A percentile compares a stretch with the other conserved stretches of the same genome.
Evolutionary conservation across 2,113 vertebrate species (phyloP).

Genomic region (Callithrix jacchus): DNA sequence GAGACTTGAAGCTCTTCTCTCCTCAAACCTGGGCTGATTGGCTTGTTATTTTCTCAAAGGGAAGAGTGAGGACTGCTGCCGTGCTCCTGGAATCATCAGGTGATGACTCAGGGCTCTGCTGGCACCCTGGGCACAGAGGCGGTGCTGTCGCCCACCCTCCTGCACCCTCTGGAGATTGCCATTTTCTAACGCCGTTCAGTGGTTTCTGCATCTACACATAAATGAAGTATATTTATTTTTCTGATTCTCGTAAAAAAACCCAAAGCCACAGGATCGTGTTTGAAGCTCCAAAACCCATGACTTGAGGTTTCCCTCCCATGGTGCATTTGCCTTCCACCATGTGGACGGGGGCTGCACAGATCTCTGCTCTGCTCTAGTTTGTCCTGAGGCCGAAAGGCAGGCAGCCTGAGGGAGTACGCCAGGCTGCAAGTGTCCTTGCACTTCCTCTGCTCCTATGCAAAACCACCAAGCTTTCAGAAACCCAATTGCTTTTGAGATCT

Average conservation of each 20-base stretch:
- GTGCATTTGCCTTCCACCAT: not conserved
- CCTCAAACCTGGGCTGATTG: not conserved
- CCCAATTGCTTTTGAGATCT: not conserved
- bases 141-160: not conserved
- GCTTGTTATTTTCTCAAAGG: not conserved
- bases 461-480: not conserved
- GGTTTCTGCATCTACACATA: slow-evolving; percentile 31
- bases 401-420: too few relatives aligned
- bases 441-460: not conserved
- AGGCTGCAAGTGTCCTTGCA: not conserved
- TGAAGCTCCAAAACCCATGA: slow-evolving; percentile 34
- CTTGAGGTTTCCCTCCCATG: slow-evolving; percentile 15
- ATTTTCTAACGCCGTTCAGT: not conserved
- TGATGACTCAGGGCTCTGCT: not conserved
- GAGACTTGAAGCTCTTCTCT: not conserved
- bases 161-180: not conserved
- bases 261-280: slow-evolving; percentile 55
- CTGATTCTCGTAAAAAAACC: slow-evolving; percentile 66
- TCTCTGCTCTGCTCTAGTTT: not conserved
- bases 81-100: rapidly evolving
- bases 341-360: not conserved
- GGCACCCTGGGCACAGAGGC: not conserved
- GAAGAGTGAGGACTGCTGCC: not conserved
- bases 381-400: too few relatives aligned
- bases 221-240: slow-evolving; percentile 58